Evolutionary conservation across 2,888 invertebrate species (phyloP), one percentile per base, ranked within the genome.

Genomic region (Panzeria rudis): DNA sequence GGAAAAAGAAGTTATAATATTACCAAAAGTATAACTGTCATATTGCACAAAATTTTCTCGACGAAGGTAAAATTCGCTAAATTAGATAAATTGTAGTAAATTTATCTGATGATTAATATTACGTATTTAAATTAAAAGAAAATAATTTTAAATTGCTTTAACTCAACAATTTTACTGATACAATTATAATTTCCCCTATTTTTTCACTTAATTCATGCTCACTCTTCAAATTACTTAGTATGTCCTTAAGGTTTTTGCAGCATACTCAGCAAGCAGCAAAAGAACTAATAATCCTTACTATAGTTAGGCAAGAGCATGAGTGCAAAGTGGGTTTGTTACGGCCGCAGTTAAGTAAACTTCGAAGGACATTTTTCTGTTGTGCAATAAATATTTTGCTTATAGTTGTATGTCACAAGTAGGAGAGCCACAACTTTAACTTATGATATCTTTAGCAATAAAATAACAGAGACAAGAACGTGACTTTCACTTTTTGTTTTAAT

Each of bases 401-500:
- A 17, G 8, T 62, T 7, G 15, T 44, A 52, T 64, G 17, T 54
- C 56, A 35, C 32, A 44, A 56, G 72, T 23, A 72, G 66, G 3
- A 78, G 20, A 73, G 52, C 59, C 69, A 32, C 41, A 44, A 69
- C 11, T 32, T 44, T 69, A 64, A 56, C 52, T 44, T 66, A 64
- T 35, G 15, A 41, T 47, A 56, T 75, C 71, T 69, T 69, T 54
- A 50, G 69, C 41, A 64, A 54, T 35, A 56, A 76, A 64, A 59
- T 23, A 69, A 59, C 47, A 62, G 71, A 64, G n/a, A 68, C 59
- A 32, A 84, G 52, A 81, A 84, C 84, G 84, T 84, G 84, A 84
- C 84, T 77, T 84, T 84, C 68, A 73, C 75, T 69, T 77, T 81
- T 77, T 56, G 44, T 77, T 69, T 54, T 84, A 84, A 84, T 84